Evolutionary conservation across 1,140 invertebrate species (phyloP).

Genomic region (Bombyx mandarina): DNA sequence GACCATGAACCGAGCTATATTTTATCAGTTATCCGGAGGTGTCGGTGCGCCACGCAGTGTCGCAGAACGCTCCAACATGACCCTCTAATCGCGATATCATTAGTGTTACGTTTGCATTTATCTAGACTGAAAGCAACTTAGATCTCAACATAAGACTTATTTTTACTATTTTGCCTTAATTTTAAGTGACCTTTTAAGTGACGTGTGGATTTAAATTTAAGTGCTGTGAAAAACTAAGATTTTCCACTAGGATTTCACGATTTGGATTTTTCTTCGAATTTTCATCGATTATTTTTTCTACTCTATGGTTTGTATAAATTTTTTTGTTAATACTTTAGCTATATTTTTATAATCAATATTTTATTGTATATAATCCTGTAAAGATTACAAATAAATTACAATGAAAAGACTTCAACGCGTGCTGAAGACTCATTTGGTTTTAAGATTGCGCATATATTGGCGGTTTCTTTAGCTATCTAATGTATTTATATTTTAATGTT

Average conservation of each 20-base stretch:
- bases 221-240: conserved; percentile 40
- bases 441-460: too few species aligned
- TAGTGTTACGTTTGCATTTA: conserved; percentile 30
- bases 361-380: neutral
- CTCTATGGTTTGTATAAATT: conserved; percentile 23
- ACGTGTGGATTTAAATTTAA: conserved; percentile 52
- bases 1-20: conserved; percentile 56
- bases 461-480: too few species aligned
- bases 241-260: conserved; percentile 38
- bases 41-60: conserved; percentile 51
- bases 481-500: too few species aligned
- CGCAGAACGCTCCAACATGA: conserved; percentile 39
- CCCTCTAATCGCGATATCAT: conserved; percentile 28
- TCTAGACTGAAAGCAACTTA: conserved; percentile 62
- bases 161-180: conserved; percentile 42
- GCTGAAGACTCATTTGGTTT: too few species aligned
- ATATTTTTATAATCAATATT: neutral
- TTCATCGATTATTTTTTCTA: conserved; percentile 16
- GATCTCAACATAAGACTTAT: conserved; percentile 68
- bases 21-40: conserved; percentile 64
- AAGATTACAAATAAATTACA: neutral
- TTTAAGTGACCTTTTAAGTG: conserved; percentile 59
- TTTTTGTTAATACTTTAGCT: neutral
- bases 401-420: conserved; percentile 65
- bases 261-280: conserved; percentile 43